Evolutionary conservation across 2,113 vertebrate genomes (phyloP).

Genomic region (Amphiprion ocellaris): DNA sequence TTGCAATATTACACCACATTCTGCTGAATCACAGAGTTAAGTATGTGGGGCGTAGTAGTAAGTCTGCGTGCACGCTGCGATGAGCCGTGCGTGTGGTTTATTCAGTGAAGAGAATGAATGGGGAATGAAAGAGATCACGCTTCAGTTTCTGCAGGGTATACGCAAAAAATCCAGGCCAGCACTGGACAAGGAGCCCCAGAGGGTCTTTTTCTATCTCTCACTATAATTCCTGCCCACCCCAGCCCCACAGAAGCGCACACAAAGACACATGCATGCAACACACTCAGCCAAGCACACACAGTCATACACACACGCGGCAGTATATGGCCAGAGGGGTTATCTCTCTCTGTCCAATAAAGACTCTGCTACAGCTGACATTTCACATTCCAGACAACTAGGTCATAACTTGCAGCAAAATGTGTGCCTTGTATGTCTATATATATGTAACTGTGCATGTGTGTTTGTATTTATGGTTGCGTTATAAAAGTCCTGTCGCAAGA

Average conservation of each 20-base stretch:
- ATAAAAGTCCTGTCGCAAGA: constrained; percentile 9
- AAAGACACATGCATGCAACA: constrained; percentile 23
- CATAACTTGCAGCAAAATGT: constrained; percentile 77
- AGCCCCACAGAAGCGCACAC: constrained; percentile 21
- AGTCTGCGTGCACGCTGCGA: background rate
- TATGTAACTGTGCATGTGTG: constrained; percentile 16
- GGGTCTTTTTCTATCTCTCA: constrained; percentile 40
- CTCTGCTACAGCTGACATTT: constrained; percentile 76
- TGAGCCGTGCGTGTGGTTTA: constrained; percentile 22
- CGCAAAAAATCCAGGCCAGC: constrained; percentile 70
- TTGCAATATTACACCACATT: constrained; percentile 18
- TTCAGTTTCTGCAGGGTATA: constrained; percentile 57
- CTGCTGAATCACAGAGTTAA: constrained; percentile 58
- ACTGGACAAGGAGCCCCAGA: constrained; percentile 61
- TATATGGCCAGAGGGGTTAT: constrained; percentile 64
- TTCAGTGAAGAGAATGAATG: constrained; percentile 38
- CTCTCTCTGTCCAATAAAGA: constrained; percentile 72
- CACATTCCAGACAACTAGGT: constrained; percentile 81
- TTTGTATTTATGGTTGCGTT: constrained; percentile 7
- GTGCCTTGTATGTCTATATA: constrained; percentile 38
- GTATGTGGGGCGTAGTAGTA: constrained; percentile 15
- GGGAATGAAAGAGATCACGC: constrained; percentile 50
- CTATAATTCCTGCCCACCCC: constrained; percentile 31
- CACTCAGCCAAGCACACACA: constrained; percentile 34
- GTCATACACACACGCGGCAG: constrained; percentile 33